Evolutionary conservation across 2,797 vertebrate species (phyloP).

Genomic region (Sitta carolinensis): DNA sequence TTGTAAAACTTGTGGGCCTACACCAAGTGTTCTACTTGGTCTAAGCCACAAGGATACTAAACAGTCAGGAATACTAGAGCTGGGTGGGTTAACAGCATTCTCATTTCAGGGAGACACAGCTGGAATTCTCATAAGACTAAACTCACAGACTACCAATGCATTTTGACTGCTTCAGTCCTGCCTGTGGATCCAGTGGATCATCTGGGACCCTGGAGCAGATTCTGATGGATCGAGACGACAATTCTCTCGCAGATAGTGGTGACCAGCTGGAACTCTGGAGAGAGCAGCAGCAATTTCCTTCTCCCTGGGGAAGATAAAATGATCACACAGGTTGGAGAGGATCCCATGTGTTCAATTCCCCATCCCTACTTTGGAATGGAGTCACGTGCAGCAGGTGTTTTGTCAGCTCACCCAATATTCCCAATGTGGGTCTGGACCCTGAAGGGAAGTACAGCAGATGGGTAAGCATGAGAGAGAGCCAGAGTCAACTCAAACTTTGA

Average conservation of each 20-base stretch:
- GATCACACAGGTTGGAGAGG: neutral
- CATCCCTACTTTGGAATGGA: neutral
- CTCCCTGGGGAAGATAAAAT: conserved; percentile 68
- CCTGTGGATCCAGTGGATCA: neutral
- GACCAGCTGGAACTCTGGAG: conserved; percentile 62
- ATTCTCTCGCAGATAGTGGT: conserved; percentile 74
- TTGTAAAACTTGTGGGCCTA: neutral
- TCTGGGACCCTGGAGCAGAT: conserved; percentile 57
- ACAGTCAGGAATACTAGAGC: neutral
- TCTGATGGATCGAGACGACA: conserved; percentile 63
- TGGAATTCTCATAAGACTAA: neutral
- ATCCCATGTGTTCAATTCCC: fast-evolving
- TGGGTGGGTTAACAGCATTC: neutral
- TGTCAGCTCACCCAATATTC: conserved; percentile 70
- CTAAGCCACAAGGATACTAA: neutral
- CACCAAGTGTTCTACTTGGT: neutral
- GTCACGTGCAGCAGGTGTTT: fast-evolving
- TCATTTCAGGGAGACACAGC: neutral
- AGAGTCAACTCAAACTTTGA: conserved; percentile 77
- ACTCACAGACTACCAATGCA: neutral
- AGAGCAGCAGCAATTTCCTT: conserved; percentile 68
- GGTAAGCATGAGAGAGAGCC: conserved; percentile 70
- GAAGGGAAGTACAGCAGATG: conserved; percentile 60
- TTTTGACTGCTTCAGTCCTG: neutral
- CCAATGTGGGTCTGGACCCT: conserved; percentile 68